Percentiles rank a stretch among this genome's conserved stretches.
phyloP scores from a whole-genome alignment of 2,888 invertebrate species.

The Rugalucina vietnamica region DNA sequence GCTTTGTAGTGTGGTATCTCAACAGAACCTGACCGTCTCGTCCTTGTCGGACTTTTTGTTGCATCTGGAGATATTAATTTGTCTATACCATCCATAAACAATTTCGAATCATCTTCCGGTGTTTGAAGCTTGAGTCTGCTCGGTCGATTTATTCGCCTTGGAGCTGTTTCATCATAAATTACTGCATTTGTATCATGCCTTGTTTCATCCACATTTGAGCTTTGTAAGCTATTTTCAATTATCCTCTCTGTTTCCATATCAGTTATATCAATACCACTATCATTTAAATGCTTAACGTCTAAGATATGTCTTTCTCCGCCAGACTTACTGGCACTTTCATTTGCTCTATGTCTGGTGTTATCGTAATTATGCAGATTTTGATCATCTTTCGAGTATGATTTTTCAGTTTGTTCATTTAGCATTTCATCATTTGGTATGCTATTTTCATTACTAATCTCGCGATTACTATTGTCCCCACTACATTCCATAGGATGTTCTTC shows the following conservation, averaged over 20 bases:
- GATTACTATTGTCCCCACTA: too few relatives aligned
- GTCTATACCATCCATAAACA: conserved; percentile 41
- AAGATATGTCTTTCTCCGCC: not conserved
- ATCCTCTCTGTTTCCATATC: not conserved
- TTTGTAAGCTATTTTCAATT: too few relatives aligned
- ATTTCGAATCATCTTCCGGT: not conserved
- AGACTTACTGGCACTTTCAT: not conserved
- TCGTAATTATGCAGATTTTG: not conserved
- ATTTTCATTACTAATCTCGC: too few relatives aligned
- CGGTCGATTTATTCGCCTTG: conserved; percentile 58
- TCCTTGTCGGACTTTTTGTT: not conserved
- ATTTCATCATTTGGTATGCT: too few relatives aligned
- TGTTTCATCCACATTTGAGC: too few relatives aligned
- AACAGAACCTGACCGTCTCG: not conserved
- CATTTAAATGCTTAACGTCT: not conserved
- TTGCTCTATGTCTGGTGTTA: not conserved
- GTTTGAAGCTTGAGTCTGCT: conserved; percentile 31
- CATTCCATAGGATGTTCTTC: too few relatives aligned
- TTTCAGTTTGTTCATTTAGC: too few relatives aligned
- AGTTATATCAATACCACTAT: not conserved
- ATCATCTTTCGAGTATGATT: not conserved
- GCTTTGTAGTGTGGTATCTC: not conserved
- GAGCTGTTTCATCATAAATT: conserved; percentile 64
- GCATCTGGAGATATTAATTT: conserved; percentile 47
- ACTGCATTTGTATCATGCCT: too few relatives aligned